Conservation (phyloP, 2,113 vertebrate species). For the Lagopus leucura region DNA sequence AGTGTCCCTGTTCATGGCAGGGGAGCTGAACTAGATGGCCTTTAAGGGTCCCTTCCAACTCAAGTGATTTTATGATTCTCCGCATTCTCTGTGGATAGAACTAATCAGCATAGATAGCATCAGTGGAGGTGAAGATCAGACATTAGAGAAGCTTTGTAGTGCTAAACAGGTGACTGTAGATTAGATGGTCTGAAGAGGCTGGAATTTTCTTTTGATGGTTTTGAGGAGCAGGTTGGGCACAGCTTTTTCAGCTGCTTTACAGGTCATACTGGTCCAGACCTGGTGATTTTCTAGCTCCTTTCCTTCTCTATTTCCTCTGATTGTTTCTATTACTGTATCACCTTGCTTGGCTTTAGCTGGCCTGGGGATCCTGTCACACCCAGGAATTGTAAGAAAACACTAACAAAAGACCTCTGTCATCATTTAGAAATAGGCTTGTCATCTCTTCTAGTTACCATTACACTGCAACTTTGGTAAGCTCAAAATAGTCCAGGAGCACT, state of each 20-base stretch:
- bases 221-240: not conserved
- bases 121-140: constrained; percentile 35
- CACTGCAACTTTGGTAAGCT: not conserved
- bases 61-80: not conserved
- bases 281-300: constrained; percentile 9
- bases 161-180: constrained; percentile 41
- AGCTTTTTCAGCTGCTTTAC: constrained; percentile 37
- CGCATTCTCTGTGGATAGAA: not conserved
- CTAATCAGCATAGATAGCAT: constrained; percentile 48
- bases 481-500: not conserved
- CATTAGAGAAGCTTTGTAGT: constrained; percentile 38
- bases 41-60: too few relatives aligned
- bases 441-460: not conserved
- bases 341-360: not conserved
- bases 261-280: not conserved
- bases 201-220: constrained; percentile 13
- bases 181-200: constrained; percentile 39
- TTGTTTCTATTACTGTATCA: not conserved
- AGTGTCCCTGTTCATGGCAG: too few relatives aligned
- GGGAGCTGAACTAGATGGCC: too few relatives aligned
- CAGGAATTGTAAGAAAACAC: not conserved
- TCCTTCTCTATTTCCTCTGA: not conserved
- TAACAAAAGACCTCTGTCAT: not conserved
- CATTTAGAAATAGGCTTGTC: not conserved
- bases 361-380: not conserved